Evolutionary conservation across 2,888 invertebrate species (phyloP).

Genomic region (Acanthopleura granulata): DNA sequence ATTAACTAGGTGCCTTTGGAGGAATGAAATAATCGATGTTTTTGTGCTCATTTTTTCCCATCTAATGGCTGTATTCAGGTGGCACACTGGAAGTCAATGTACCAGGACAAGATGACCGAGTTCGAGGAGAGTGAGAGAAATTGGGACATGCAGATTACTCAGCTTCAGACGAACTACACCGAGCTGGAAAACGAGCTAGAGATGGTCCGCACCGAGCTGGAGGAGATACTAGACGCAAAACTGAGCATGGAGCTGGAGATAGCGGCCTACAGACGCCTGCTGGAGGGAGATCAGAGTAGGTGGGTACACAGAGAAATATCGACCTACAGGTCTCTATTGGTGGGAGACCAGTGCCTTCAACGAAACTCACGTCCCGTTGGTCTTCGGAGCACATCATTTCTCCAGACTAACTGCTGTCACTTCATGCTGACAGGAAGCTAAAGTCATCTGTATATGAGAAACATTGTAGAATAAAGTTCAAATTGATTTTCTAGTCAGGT

Average conservation of each 20-base stretch:
- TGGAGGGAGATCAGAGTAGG: conserved; percentile 73
- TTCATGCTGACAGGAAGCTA: too few relatives aligned
- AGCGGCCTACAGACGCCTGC: conserved; percentile 73
- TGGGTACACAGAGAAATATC: conserved; percentile 72
- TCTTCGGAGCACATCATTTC: too few relatives aligned
- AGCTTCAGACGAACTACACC: neutral
- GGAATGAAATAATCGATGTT: too few relatives aligned
- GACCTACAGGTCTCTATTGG: conserved; percentile 73
- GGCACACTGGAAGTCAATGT: neutral
- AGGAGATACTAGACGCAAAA: conserved; percentile 72
- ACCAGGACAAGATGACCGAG: neutral
- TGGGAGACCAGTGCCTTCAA: conserved; percentile 70
- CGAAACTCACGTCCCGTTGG: too few relatives aligned
- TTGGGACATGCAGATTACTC: neutral
- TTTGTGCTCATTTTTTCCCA: neutral
- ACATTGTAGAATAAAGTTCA: too few relatives aligned
- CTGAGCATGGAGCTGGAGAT: conserved; percentile 73
- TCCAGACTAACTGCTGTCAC: too few relatives aligned
- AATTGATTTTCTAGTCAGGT: too few relatives aligned
- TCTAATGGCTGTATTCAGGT: neutral
- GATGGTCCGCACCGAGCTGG: conserved; percentile 56
- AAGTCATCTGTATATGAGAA: too few relatives aligned
- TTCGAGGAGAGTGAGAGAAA: neutral
- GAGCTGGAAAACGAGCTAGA: neutral
- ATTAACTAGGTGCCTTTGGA: too few relatives aligned